These are phyloP conservation scores for Goniozus legneri DNA, from an alignment of 1,140 invertebrate genomes.

Conservation along the genomic window DNA sequence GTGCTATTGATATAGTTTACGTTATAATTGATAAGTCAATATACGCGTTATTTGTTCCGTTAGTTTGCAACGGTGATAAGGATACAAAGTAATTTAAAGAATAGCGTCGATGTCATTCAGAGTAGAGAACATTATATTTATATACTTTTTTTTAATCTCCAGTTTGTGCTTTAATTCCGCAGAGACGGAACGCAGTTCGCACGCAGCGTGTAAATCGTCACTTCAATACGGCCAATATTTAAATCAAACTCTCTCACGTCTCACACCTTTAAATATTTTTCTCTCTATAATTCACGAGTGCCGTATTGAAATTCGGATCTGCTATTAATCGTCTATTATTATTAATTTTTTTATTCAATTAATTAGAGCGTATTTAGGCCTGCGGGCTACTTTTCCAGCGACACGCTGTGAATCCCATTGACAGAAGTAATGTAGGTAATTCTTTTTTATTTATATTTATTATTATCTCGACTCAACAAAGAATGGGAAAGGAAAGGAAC, in stretches of 20 bases:
- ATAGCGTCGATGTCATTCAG: no score
- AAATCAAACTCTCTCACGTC: no score
- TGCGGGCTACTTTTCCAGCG: constrained; percentile 47
- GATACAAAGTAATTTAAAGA: no score
- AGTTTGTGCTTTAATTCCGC: not conserved
- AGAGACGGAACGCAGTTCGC: not conserved
- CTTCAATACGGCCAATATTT: constrained; percentile 11
- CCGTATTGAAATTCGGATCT: constrained; percentile 14
- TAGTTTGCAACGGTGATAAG: no score
- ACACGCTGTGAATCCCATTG: constrained; percentile 35
- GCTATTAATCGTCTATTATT: constrained; percentile 12
- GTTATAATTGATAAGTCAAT: no score
- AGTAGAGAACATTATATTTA: no score
- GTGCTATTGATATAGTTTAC: no score
- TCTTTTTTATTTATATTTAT: no score
- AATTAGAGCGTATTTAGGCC: constrained; percentile 48
- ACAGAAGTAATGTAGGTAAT: constrained; percentile 26
- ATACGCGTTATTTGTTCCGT: no score
- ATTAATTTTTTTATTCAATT: constrained; percentile 22
- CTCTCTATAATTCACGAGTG: no score
- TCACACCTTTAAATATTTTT: no score
- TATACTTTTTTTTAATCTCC: no score
- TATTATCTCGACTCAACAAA: constrained; percentile 6
- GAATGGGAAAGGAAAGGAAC: constrained; percentile 7
- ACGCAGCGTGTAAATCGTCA: constrained; percentile 5